Evolutionary conservation across 2,797 vertebrate species (phyloP), one percentile per base, ranked within the genome.

Genomic region (Neomorphus geoffroyi): DNA sequence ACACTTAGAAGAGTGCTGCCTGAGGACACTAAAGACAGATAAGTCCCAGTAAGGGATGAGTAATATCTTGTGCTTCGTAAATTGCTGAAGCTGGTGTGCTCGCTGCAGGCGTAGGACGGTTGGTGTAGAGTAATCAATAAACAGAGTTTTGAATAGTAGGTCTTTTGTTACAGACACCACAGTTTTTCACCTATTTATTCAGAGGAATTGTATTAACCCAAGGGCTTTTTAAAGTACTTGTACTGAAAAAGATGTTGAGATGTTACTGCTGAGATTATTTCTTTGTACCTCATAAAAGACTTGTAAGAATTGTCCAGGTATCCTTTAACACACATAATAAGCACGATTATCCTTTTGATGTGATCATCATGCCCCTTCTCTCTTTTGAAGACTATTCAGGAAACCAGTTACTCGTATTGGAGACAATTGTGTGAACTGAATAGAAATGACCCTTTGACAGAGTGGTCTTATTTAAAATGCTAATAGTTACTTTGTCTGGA

Each of bases 261-360:
- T 77, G 26, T 69, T 86, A 87, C 77, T 70, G 69, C 79, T 80
- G 86, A 91, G 87, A 48, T 74, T 75, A 75, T 93, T 88, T 81
- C 51, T 94, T 95, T 86, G 58, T 94, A 78, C 45, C 43, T 90
- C 45, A 48, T 70, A 86, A 90, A 88, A 32, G 56, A 53, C 72
- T 53, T 1, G 0, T 51, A 84, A 77, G 61, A 72, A 90, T 90
- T 69, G 69, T 88, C 69, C 26, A 50, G 53, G 15, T 95, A 39
- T 95, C 66, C 65, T 94, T 95, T 92, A 96, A 74, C 50, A 83
- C 50, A 77, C 35, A 61, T 77, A 80, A 88, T 92, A 92, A 84
- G 26, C 45, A 26, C 58, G 30, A 82, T 94, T 94, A 43, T 90
- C n/a, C 86, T 95, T 93, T 96, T 81, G 74, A 53, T 92, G 51